Evolutionary conservation across 2,888 invertebrate genomes (phyloP).

Genomic region (Eudasyphora cyanicolor): DNA sequence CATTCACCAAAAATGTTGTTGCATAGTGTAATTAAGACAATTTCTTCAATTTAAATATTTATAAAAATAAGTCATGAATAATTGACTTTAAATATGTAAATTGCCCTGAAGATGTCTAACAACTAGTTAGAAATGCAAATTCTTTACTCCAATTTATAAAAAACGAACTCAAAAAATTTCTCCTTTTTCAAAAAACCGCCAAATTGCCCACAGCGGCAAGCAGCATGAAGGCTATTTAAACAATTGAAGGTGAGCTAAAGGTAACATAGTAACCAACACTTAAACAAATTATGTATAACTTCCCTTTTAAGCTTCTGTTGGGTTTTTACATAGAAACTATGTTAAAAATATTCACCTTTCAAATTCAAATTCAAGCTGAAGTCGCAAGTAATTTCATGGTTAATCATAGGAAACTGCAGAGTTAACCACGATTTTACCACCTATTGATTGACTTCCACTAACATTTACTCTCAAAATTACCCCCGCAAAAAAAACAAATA

Average conservation of each 20-base stretch:
- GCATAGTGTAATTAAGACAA: no score
- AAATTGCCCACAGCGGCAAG: neutral
- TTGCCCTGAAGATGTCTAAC: no score
- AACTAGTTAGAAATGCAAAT: no score
- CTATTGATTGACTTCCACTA: no score
- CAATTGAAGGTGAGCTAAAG: neutral
- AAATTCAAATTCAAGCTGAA: neutral
- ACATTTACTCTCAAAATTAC: neutral
- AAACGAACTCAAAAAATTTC: no score
- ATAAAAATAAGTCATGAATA: no score
- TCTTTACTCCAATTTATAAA: no score
- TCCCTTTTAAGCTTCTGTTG: neutral
- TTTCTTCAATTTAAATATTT: no score
- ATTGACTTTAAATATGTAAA: no score
- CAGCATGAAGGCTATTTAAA: neutral
- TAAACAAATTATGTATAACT: neutral
- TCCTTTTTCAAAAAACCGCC: neutral
- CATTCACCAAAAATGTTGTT: no score
- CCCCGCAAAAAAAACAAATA: neutral
- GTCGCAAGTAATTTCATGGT: conserved; percentile 9
- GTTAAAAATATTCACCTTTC: neutral
- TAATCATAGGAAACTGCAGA: neutral
- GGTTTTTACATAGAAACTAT: neutral
- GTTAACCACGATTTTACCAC: neutral
- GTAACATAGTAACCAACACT: neutral